Evolutionary conservation across 2,113 vertebrate species (phyloP), one percentile per base, ranked within the genome.

Genomic region (Noturus placidus): DNA sequence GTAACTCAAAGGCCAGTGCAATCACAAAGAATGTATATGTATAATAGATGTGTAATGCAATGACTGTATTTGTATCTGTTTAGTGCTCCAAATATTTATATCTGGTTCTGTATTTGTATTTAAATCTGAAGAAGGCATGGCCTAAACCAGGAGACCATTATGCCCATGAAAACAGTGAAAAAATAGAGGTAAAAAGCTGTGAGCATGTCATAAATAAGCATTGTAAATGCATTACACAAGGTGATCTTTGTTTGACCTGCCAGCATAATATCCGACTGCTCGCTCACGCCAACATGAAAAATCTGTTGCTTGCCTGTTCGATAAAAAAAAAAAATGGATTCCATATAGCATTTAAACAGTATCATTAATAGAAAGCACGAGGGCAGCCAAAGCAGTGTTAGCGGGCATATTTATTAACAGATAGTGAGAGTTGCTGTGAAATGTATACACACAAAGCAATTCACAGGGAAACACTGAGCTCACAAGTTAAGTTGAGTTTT

Each of bases 191-290:
- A 67, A 17, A 78, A 15, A 7, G 3, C 76, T 52, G 76, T n/a
- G 76, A 83, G 81, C 17, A 65, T 65, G 81, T 50, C 70, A 74
- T 46, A 74, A 74, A 74, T 74, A 74, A 74, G 8, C 35, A 42
- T 22, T 70, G 33, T 70, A 38, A 19, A 9, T 70, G 69, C 69
- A 19, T 72, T 11, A 46, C 15, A 78, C n/a, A 54, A 10, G 56
- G 17, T 56, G 77, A 79, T 56, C n/a, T 79, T 56, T 56, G 11
- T 79, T 56, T 79, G 77, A 33, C 77, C 52, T 78, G 74, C 46
- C 46, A 78, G 46, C 25, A 52, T 78, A 52, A 50, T 78, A 78
- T 57, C 30, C 38, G 54, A 38, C 54, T 81, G 52, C 52, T 57
- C 0, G 9, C 79, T 81, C 11, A 4, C 56, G 38, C 20, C 33